A percentile compares a stretch with the other conserved stretches of the same genome.
Conservation (phyloP, 2,888 invertebrate species). For the Gerris lacustris region DNA sequence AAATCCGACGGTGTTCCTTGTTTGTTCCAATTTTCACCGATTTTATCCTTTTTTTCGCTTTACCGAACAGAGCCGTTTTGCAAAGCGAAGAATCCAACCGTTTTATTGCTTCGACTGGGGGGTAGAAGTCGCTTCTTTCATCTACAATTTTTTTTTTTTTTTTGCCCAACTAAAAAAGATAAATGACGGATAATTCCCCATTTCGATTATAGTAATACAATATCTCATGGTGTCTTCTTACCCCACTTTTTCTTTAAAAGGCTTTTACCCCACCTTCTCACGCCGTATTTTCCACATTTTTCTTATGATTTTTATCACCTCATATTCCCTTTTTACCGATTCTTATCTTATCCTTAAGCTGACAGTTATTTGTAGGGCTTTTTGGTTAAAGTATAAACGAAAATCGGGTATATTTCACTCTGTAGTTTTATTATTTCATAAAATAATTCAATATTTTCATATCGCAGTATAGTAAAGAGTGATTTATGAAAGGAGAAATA, state of each 20-base stretch:
- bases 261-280: not conserved
- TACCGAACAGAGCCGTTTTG: not conserved
- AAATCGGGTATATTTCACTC: no score
- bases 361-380: no score
- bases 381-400: no score
- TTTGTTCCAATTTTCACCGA: not conserved
- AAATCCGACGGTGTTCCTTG: not conserved
- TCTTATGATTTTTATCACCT: not conserved
- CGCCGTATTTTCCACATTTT: not conserved
- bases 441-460: no score
- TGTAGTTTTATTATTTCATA: no score
- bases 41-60: not conserved
- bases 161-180: not conserved
- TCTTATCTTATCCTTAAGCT: not conserved
- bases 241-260: no score
- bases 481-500: no score
- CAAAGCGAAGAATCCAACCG: not conserved
- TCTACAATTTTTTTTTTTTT: not conserved
- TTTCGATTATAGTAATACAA: not conserved
- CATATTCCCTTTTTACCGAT: not conserved
- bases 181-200: not conserved
- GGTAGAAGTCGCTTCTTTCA: not conserved
- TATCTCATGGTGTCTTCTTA: not conserved
- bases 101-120: not conserved
- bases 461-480: no score